Evolutionary conservation across 2,888 invertebrate genomes (phyloP).

Genomic region (Volucella zonaria): DNA sequence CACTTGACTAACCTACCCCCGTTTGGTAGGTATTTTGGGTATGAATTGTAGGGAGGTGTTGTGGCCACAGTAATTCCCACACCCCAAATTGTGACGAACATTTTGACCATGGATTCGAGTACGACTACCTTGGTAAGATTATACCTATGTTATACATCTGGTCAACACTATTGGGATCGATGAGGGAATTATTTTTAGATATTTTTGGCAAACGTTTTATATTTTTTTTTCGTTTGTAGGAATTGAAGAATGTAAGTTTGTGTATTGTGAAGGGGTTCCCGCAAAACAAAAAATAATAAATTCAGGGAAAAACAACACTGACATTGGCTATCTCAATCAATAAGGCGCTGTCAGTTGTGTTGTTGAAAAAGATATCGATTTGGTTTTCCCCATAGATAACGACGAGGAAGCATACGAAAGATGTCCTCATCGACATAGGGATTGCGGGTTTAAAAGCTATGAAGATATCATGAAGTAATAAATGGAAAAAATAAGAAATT

Average conservation of each 20-base stretch:
- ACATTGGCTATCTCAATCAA: slow-evolving; percentile 68
- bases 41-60: slow-evolving; percentile 48
- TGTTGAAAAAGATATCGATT: slow-evolving; percentile 44
- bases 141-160: slow-evolving; percentile 31
- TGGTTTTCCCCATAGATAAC: slow-evolving; percentile 39
- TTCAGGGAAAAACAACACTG: background rate
- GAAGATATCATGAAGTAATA: too few species aligned
- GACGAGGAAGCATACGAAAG: slow-evolving; percentile 40
- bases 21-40: slow-evolving; percentile 1
- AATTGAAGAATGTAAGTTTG: slow-evolving; percentile 23
- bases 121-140: too few species aligned
- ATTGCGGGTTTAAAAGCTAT: too few species aligned
- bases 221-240: too few species aligned
- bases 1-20: slow-evolving; percentile 50
- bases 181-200: slow-evolving; percentile 45
- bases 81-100: slow-evolving; percentile 44
- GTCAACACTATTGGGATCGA: slow-evolving; percentile 10
- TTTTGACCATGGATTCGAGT: slow-evolving; percentile 42
- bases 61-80: slow-evolving; percentile 53
- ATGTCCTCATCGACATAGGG: slow-evolving; percentile 29
- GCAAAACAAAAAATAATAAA: slow-evolving; percentile 14
- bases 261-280: background rate
- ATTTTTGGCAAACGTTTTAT: background rate
- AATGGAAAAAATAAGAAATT: too few species aligned
- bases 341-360: slow-evolving; percentile 63